Evolutionary conservation across 2,797 vertebrate genomes (phyloP).

Genomic region (Centropyge bicolor): DNA sequence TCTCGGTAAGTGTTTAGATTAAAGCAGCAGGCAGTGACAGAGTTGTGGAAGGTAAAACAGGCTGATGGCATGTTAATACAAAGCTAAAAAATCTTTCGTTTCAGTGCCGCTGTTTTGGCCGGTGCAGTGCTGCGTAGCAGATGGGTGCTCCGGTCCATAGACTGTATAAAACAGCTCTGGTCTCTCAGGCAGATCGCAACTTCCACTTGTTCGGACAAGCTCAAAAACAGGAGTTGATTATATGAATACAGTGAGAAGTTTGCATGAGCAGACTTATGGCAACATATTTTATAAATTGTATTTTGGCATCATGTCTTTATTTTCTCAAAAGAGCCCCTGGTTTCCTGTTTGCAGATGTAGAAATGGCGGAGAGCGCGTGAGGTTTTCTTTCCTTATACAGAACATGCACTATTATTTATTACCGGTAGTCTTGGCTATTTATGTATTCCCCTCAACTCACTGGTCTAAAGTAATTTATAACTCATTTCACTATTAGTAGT

Average conservation of each 20-base stretch:
- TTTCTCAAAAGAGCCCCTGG: background rate
- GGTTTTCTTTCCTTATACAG: too few species aligned
- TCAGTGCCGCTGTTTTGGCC: background rate
- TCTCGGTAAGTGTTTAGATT: slow-evolving; percentile 33
- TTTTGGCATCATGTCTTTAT: background rate
- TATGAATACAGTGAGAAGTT: background rate
- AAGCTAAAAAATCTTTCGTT: background rate
- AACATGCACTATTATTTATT: background rate
- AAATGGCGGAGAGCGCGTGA: background rate
- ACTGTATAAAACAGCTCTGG: too few species aligned
- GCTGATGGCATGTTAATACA: background rate
- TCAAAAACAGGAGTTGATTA: background rate
- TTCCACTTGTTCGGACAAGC: slow-evolving; percentile 22
- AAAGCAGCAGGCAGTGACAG: background rate
- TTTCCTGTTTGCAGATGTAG: background rate
- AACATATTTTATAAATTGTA: background rate
- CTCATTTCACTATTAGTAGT: background rate
- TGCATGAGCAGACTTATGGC: background rate
- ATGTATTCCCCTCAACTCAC: background rate
- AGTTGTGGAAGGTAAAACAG: background rate
- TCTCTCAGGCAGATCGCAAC: background rate
- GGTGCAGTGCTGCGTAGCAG: background rate
- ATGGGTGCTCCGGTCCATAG: background rate
- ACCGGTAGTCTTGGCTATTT: background rate
- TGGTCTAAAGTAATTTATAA: background rate